Base-by-base conservation (phyloP, 2,888 invertebrate genomes). In the Phengaris arion region DNA sequence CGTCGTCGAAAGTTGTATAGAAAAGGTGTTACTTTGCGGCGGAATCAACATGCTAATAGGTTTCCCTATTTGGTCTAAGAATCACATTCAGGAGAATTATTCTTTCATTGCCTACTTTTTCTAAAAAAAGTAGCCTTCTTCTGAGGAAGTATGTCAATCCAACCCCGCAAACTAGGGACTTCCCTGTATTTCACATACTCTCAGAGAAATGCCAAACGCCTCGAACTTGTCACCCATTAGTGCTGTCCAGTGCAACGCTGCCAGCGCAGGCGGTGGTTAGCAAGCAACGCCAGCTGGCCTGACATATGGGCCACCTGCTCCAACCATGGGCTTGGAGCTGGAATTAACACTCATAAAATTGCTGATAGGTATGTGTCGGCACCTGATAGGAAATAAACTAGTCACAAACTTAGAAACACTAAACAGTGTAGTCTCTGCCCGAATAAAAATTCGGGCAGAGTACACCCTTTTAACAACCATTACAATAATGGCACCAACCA, bases 11-110 rank as follows among this genome's bases (percentile, higher is more conserved):
- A 22, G 9, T 22, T 12, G 10, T 22, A 59, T 8, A 35, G 59
- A 59, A 59, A 59, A 59, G 59, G 59, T 35, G 35, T 35, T 59
- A 59, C 59, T 59, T 59, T 59, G 59, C 59, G 35, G 10, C 59
- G 35, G 22, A 9, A 22, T 22, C 22, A 22, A 22, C 59, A 9
- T 22, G 22, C 59, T 22, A 2, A 22, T 22, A 15, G 5, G 10
- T 12, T 22, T 4, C 4, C 22, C 55, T 6, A 6, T 57, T 57
- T 7, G 2, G 7, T 15, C 5, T 1, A 35, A 59, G 59, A 59
- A 57, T 35, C 35, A 35, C 35, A 35, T 35, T 35, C 35, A 35
- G 35, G 4, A 35, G 35, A 35, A 35, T 35, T 35, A 3, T 3
- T 35, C 35, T 35, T 35, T 2, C 35, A 3, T 2, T 35, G 2